These are phyloP conservation scores for Chelon labrosus DNA, from an alignment of 2,797 vertebrate species.

Conservation along the genomic window DNA sequence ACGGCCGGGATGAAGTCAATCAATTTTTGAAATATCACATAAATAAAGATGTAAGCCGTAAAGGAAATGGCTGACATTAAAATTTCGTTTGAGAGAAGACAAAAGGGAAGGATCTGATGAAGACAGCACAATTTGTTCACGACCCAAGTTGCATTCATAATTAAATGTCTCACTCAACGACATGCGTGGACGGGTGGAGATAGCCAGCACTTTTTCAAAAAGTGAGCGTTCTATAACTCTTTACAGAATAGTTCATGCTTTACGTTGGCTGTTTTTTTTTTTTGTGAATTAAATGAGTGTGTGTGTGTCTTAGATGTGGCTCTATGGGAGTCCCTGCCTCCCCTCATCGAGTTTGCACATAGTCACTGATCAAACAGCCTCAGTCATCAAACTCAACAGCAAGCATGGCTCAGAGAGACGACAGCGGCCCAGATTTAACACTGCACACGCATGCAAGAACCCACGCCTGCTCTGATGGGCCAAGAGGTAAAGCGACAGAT, in stretches of 20 bases:
- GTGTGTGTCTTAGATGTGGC: constrained; percentile 30
- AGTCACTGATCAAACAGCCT: constrained; percentile 72
- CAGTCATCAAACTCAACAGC: constrained; percentile 70
- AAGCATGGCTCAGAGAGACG: constrained; percentile 55
- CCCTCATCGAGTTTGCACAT: constrained; percentile 61
- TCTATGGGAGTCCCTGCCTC: constrained; percentile 39
- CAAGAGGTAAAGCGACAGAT: not conserved
- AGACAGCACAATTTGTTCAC: constrained; percentile 59
- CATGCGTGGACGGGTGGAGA: not conserved
- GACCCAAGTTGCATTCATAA: constrained; percentile 41
- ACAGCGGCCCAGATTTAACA: constrained; percentile 47
- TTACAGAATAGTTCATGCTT: constrained; percentile 12
- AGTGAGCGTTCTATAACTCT: not conserved
- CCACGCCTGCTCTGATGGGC: not conserved
- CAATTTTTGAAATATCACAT: constrained; percentile 73
- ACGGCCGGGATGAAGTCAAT: constrained; percentile 72
- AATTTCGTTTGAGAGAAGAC: constrained; percentile 60
- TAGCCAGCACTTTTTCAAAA: not conserved
- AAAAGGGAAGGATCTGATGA: constrained; percentile 61
- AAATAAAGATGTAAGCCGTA: constrained; percentile 76
- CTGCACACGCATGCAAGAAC: not conserved
- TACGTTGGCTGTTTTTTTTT: constrained; percentile 2
- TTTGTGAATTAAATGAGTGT: not conserved
- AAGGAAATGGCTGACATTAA: constrained; percentile 76
- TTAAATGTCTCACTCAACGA: constrained; percentile 11